These are phyloP conservation scores for Paedocypris micromegethes DNA, from an alignment of 2,797 vertebrate species.

Conservation along the genomic window DNA sequence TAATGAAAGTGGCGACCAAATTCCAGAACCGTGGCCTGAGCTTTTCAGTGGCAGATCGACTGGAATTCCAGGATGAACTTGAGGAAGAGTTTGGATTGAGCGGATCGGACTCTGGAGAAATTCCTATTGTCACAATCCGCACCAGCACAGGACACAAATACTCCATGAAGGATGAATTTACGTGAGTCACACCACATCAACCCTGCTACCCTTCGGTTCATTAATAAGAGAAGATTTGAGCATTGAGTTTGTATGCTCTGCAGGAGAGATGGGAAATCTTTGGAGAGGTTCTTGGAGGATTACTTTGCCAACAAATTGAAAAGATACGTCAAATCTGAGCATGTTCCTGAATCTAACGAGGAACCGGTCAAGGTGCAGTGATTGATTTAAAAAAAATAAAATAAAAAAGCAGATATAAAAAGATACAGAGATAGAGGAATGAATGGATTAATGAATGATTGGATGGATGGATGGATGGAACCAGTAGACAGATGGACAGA, in stretches of 20 bases:
- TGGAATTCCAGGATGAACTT: slow-evolving; percentile 53
- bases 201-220: background rate
- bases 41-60: slow-evolving; percentile 51
- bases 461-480: too few relatives aligned
- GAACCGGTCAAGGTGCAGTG: slow-evolving; percentile 63
- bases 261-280: slow-evolving; percentile 60
- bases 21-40: slow-evolving; percentile 50
- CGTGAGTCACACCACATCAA: slow-evolving; percentile 42
- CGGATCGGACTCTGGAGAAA: slow-evolving; percentile 39
- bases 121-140: slow-evolving; percentile 50
- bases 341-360: slow-evolving; percentile 63
- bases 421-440: too few relatives aligned
- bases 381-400: too few relatives aligned
- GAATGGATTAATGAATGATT: too few relatives aligned
- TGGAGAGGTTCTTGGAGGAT: slow-evolving; percentile 66
- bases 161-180: slow-evolving; percentile 57
- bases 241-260: background rate
- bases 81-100: slow-evolving; percentile 54
- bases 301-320: slow-evolving; percentile 70
- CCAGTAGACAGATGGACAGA: too few relatives aligned
- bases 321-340: slow-evolving; percentile 68
- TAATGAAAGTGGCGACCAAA: slow-evolving; percentile 55
- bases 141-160: slow-evolving; percentile 56
- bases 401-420: too few relatives aligned
- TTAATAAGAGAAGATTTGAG: background rate